phyloP scores from a whole-genome alignment of 2,797 vertebrate species.

The Spizella passerina region DNA sequence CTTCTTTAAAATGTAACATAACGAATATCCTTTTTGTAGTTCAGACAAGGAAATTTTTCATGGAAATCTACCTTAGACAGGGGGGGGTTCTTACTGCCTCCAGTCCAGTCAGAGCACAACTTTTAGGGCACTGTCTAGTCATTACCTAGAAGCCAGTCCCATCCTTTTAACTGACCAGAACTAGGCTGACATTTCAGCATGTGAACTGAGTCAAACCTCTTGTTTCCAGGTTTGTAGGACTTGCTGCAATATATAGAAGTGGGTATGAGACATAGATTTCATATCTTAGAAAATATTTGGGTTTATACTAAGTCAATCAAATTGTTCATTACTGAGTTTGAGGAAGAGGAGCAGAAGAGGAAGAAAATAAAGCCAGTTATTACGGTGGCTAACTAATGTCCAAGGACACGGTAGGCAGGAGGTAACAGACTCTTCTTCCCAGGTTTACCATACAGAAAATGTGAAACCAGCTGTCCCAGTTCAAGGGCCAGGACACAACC shows the following conservation, averaged over 20 bases:
- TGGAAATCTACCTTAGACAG: neutral
- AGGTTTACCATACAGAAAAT: neutral
- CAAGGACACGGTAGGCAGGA: neutral
- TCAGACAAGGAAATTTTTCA: neutral
- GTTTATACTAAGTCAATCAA: neutral
- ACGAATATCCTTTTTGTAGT: neutral
- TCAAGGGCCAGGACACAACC: neutral
- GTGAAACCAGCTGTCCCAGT: neutral
- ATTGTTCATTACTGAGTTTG: neutral
- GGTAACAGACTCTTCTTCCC: neutral
- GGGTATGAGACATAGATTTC: neutral
- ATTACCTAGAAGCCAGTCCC: neutral
- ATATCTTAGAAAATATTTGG: neutral
- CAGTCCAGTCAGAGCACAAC: neutral
- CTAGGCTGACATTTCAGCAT: neutral
- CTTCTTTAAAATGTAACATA: neutral
- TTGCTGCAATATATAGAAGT: neutral
- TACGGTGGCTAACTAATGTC: neutral
- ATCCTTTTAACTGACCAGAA: neutral
- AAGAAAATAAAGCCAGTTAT: neutral
- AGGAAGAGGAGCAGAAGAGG: neutral
- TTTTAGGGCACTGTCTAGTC: neutral
- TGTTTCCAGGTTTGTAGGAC: neutral
- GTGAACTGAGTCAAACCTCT: neutral
- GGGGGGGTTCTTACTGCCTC: neutral